phyloP scores from a whole-genome alignment of 30 jellyfish, hydroid and myxozoan species.

The Hydractinia symbiolongicarpus region DNA sequence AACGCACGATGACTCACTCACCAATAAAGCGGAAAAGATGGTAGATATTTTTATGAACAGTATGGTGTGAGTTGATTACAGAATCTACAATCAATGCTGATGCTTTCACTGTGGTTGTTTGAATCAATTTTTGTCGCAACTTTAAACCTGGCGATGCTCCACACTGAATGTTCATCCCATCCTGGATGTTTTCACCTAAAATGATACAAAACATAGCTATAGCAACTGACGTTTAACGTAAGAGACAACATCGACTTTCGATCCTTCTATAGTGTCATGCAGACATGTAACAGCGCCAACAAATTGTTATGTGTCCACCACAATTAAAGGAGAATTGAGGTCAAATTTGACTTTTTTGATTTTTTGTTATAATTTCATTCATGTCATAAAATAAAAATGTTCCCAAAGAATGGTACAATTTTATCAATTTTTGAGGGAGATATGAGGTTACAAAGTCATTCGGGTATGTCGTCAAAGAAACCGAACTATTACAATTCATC shows the following conservation, averaged over 20 bases:
- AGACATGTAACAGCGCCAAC: no score
- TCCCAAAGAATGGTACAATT: no score
- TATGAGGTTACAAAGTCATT: no score
- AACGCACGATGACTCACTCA: not conserved
- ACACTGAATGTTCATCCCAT: constrained; percentile 42
- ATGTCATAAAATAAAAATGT: no score
- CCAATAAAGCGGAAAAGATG: constrained; percentile 56
- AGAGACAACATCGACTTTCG: not conserved
- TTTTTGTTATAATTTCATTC: no score
- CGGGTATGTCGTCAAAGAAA: no score
- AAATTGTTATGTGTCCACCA: no score
- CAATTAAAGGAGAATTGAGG: no score
- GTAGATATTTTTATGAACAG: constrained; percentile 38
- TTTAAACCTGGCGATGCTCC: constrained; percentile 57
- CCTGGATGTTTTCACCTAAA: constrained; percentile 61
- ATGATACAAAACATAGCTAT: not conserved
- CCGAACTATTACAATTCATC: no score
- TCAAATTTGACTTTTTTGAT: no score
- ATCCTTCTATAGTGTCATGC: not conserved
- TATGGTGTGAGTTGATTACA: constrained; percentile 31
- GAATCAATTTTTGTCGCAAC: constrained; percentile 40
- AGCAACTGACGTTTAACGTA: not conserved
- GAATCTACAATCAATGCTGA: constrained; percentile 49
- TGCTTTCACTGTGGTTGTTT: constrained; percentile 44
- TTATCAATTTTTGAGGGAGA: no score